phyloP scores from a whole-genome alignment of 2,888 invertebrate genomes.

The Labia minor region DNA sequence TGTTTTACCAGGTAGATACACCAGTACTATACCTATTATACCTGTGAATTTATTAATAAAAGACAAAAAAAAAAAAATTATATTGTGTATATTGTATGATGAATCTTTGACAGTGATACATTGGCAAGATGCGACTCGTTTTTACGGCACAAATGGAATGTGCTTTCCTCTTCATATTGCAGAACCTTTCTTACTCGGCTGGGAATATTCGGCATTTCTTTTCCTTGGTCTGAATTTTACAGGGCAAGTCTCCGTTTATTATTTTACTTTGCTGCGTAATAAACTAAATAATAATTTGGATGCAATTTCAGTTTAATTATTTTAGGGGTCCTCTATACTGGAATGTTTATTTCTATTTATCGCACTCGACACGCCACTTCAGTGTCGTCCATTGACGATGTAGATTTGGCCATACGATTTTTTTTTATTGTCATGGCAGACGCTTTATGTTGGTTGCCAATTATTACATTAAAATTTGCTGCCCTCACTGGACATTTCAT shows the following conservation, averaged over 20 bases:
- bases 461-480: constrained; percentile 50
- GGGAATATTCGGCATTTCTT: constrained; percentile 60
- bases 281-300: no score
- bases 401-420: constrained; percentile 53
- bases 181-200: constrained; percentile 53
- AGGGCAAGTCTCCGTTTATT: constrained; percentile 36
- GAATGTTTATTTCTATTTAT: constrained; percentile 52
- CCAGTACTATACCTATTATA: background rate
- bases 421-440: constrained; percentile 61
- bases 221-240: constrained; percentile 54
- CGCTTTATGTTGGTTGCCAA: constrained; percentile 59
- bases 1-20: constrained; percentile 44
- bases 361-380: constrained; percentile 49
- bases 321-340: constrained; percentile 48
- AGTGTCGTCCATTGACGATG: constrained; percentile 44
- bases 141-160: constrained; percentile 55
- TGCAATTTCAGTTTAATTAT: constrained; percentile 40
- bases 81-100: background rate
- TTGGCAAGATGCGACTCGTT: constrained; percentile 48
- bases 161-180: constrained; percentile 61
- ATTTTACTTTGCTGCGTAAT: no score
- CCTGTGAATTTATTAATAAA: no score
- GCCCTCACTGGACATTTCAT: constrained; percentile 46
- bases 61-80: background rate
- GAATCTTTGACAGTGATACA: constrained; percentile 38